Evolutionary conservation across 1,140 invertebrate genomes (phyloP), one percentile per base, ranked within the genome.

Genomic region (Apocrypta bakeri): DNA sequence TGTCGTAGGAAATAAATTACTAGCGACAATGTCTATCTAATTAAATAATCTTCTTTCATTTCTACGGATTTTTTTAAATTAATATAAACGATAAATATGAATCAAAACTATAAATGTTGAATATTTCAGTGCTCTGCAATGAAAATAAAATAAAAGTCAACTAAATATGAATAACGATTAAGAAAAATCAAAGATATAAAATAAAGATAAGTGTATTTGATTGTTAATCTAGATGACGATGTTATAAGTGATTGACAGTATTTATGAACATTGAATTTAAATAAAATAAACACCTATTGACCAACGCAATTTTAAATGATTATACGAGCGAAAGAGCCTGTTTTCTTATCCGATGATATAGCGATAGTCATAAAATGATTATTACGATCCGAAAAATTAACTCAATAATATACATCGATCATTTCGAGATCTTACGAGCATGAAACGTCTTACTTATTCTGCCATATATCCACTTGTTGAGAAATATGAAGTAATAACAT

Each of bases 81-180:
- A 66, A 29, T 9, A 9, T 21, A 29, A 72, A 33, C 8, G 25
- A 75, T 81, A 75, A 74, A 75, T 12, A 25, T 66, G 31, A 66
- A 33, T 40, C 27, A 68, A 14, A 75, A 68, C 48, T 75, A 75
- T 81, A 75, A 81, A 75, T 81, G 79, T 81, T 81, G 27, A n/a
- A 74, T 56, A 71, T 56, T 72, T 71, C 25, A 56, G 72, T 66
- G 71, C 48, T 66, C 31, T 4, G 25, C 71, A 74, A 31, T 12
- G 14, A 74, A 33, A 4, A 75, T 68, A 1, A 74, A n/a, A 48
- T 74, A 68, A 75, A 12, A 75, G 6, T 9, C 48, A 74, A 66
- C 25, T 48, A 48, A 64, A 71, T 42, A 80, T 74, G 12, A 63
- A 27, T 79, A 56, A 80, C 40, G n/a, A 56, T 64, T 40, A 73